Percentiles rank a stretch among this genome's conserved stretches.
These are phyloP conservation scores for Eledona agricola DNA, from an alignment of 2,888 invertebrate species.

Conservation along the genomic window DNA sequence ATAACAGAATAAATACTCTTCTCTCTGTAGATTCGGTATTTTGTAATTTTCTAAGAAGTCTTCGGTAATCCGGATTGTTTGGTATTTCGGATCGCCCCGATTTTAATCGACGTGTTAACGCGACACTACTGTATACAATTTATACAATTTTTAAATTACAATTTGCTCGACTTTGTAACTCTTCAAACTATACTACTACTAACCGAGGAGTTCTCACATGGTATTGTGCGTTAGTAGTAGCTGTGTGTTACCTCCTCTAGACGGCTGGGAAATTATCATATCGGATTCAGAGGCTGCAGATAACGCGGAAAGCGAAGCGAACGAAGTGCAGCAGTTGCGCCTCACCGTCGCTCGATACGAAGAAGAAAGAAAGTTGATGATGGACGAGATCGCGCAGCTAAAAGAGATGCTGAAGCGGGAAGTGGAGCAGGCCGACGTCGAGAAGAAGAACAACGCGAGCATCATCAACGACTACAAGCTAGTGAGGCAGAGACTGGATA, in stretches of 20 bases:
- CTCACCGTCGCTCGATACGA: constrained; percentile 72
- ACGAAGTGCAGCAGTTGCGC: constrained; percentile 68
- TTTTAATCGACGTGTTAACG: too few species aligned
- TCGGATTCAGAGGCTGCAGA: constrained; percentile 68
- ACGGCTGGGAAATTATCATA: constrained; percentile 63
- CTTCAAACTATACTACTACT: too few species aligned
- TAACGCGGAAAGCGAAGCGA: constrained; percentile 67
- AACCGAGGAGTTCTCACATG: constrained; percentile 42
- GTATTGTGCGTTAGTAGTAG: constrained; percentile 42
- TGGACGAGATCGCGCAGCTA: constrained; percentile 67
- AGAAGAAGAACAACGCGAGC: constrained; percentile 76
- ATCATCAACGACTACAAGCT: constrained; percentile 94
- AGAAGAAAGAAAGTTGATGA: constrained; percentile 66
- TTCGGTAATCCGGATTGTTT: too few species aligned
- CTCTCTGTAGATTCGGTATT: too few species aligned
- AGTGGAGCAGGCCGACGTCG: constrained; percentile 76
- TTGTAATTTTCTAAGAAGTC: too few species aligned
- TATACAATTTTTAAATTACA: too few species aligned
- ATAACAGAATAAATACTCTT: too few species aligned
- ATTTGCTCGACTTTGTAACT: too few species aligned
- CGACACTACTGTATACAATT: too few species aligned
- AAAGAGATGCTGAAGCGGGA: constrained; percentile 82
- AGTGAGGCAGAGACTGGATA: constrained; percentile 87
- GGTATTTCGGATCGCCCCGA: too few species aligned
- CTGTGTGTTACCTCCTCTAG: constrained; percentile 53